A percentile compares a stretch with the other conserved stretches of the same genome.
Conservation (phyloP, 2,797 vertebrate species). For the Sebastes goodei region DNA sequence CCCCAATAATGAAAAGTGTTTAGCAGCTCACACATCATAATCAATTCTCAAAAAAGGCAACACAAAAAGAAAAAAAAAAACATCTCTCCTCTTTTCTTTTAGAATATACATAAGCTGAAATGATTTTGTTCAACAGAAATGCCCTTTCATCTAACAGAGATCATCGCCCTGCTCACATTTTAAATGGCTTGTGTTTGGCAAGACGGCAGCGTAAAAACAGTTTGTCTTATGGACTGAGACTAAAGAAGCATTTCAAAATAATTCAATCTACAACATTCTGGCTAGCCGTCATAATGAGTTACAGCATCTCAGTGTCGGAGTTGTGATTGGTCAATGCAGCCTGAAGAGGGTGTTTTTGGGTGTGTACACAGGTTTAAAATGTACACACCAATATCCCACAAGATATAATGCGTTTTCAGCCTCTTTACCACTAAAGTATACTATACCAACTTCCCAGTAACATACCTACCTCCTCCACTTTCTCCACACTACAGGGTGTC, state of each 20-base stretch:
- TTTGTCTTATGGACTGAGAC: slow-evolving; percentile 18
- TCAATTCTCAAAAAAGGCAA: slow-evolving; percentile 46
- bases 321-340: slow-evolving; percentile 7
- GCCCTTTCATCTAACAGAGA: slow-evolving; percentile 48
- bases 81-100: slow-evolving; percentile 3
- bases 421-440: neutral
- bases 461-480: neutral
- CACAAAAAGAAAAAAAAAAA: slow-evolving; percentile 33
- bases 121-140: slow-evolving; percentile 54
- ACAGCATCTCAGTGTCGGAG: neutral
- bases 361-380: neutral
- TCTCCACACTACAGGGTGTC: neutral
- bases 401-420: neutral
- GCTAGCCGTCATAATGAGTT: neutral
- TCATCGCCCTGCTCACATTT: slow-evolving; percentile 41
- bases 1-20: slow-evolving; percentile 75
- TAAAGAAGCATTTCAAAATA: neutral
- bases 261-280: neutral
- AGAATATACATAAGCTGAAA: slow-evolving; percentile 50
- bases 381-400: slow-evolving; percentile 3
- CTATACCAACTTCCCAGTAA: neutral
- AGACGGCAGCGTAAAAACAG: slow-evolving; percentile 31
- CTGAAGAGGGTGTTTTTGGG: slow-evolving; percentile 3
- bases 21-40: slow-evolving; percentile 83
- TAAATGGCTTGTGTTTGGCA: slow-evolving; percentile 61